Evolutionary conservation across 1,140 invertebrate genomes (phyloP), one percentile per base, ranked within the genome.

Genomic region (Schmidtea mediterranea): DNA sequence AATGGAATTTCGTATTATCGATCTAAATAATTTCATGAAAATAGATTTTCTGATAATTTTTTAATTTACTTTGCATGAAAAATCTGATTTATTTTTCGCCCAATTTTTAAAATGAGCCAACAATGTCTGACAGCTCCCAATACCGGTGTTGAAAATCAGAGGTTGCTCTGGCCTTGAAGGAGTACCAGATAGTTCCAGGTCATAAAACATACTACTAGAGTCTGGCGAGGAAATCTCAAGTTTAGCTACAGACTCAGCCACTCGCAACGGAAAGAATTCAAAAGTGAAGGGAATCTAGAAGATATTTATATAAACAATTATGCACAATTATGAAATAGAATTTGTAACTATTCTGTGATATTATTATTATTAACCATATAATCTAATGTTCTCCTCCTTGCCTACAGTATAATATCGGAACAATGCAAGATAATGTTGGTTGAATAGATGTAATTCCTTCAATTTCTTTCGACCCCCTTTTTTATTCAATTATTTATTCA

Each of bases 81-180:
- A 67, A 51, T 67, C 65, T 26, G 64, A 61, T 52, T 65, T 67
- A 52, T 59, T 57, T 53, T 63, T 63, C 36, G 61, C 58, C 55
- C 59, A 66, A 57, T 66, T 67, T 1, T 62, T 50, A 53, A 67
- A 66, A 45, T 60, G 62, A 16, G 59, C 62, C 1, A 57, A 46
- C 48, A 59, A 58, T 18, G 55, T 52, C 43, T 62, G 58, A 19
- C 46, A 57, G 19, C 56, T 55, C 18, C 65, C 65, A 2, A 67
- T 56, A 32, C 55, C 54, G 10, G 59, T 59, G 2, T 58, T 52
- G 52, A 66, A 63, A 51, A 63, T 60, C 2, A 66, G 50, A 1
- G 62, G 56, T 46, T 59, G 60, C 55, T 67, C 65, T 21, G 61
- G 59, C 1, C 56, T 55, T 6, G 59, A 57, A 36, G 56, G 53